Conservation (phyloP, 2,113 vertebrate genomes). For the Zosterops hypoxanthus region DNA sequence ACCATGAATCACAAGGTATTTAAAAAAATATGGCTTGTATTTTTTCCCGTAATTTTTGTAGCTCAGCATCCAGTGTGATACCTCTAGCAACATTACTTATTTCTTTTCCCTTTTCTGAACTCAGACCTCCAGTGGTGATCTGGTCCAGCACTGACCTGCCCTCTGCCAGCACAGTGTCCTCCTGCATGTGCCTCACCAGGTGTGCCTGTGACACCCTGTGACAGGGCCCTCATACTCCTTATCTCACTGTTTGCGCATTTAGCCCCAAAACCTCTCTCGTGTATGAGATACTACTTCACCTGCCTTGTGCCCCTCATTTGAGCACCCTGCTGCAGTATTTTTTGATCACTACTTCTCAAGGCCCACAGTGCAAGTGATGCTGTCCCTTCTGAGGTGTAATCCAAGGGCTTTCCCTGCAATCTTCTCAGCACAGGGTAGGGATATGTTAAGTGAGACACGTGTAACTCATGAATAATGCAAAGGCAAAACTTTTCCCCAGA, state of each 20-base stretch:
- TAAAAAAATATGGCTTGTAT: accelerated
- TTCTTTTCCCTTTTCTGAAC: not conserved
- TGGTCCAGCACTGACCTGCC: accelerated
- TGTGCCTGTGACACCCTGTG: too few species aligned
- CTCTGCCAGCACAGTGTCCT: not conserved
- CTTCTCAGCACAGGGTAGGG: not conserved
- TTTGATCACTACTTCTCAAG: not conserved
- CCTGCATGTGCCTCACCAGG: not conserved
- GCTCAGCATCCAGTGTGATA: not conserved
- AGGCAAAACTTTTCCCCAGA: not conserved
- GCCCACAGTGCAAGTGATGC: not conserved
- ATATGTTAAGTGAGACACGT: not conserved
- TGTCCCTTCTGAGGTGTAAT: not conserved
- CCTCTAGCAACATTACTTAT: accelerated
- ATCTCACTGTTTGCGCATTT: accelerated
- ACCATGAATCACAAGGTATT: not conserved
- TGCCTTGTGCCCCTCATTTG: not conserved
- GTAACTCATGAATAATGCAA: not conserved
- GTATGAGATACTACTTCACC: not conserved
- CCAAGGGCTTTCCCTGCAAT: not conserved
- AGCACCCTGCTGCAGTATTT: not conserved
- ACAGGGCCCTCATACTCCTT: accelerated
- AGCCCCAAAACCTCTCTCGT: accelerated
- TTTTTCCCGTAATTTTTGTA: not conserved
- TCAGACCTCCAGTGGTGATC: not conserved